These are phyloP conservation scores for Tachyglossus aculeatus DNA, from an alignment of 2,797 vertebrate genomes.

Conservation along the genomic window DNA sequence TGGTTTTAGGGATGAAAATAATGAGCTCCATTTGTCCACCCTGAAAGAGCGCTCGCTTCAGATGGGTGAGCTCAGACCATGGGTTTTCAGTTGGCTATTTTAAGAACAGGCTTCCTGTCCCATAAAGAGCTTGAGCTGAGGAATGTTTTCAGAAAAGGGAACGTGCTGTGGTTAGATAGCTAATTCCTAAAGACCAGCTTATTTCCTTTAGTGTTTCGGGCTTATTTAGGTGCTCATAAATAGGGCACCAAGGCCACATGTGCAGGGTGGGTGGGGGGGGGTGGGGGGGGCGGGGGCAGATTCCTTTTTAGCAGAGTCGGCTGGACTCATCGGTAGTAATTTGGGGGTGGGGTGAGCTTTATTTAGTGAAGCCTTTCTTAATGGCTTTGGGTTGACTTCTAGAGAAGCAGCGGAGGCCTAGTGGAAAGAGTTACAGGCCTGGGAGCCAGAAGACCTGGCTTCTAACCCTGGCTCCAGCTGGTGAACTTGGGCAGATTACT, in stretches of 20 bases:
- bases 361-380: neutral
- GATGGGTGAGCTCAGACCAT: neutral
- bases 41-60: neutral
- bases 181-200: neutral
- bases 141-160: neutral
- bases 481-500: no score
- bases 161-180: neutral
- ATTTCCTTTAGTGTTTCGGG: neutral
- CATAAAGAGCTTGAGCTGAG: neutral
- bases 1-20: neutral
- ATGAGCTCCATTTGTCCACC: neutral
- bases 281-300: no score
- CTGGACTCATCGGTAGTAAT: neutral
- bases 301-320: neutral
- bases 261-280: neutral
- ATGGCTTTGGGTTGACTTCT: constrained; percentile 14
- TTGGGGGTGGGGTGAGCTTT: neutral
- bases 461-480: no score
- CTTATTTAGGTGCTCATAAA: neutral
- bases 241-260: neutral
- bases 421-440: no score
- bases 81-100: neutral
- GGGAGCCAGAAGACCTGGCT: no score
- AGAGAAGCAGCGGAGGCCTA: no score
- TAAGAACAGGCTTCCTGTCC: neutral